Evolutionary conservation across 2,113 vertebrate species (phyloP).

Genomic region (Ellobius talpinus): DNA sequence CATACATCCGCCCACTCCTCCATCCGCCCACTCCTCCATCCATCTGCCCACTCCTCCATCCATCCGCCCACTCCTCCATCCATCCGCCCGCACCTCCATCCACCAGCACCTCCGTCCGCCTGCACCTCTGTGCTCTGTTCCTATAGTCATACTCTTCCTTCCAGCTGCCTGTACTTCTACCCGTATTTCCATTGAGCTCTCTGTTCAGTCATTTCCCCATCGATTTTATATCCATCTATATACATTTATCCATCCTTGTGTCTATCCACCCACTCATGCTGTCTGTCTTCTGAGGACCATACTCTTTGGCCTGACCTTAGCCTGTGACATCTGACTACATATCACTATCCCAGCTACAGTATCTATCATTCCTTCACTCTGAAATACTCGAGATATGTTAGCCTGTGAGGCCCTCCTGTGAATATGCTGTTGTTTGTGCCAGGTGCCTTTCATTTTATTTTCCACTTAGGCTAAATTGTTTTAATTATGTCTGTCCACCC

Average conservation of each 20-base stretch:
- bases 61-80: too few relatives aligned
- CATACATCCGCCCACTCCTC: rapidly evolving
- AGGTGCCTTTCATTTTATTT: not conserved
- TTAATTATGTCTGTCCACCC: not conserved
- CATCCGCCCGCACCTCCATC: too few relatives aligned
- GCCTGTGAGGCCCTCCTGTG: not conserved
- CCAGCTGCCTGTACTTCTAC: not conserved
- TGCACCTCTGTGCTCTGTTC: not conserved
- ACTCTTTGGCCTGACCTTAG: not conserved
- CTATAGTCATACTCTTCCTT: not conserved
- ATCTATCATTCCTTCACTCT: not conserved
- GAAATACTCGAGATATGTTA: not conserved
- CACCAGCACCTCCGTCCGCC: too few relatives aligned
- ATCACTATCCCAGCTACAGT: not conserved
- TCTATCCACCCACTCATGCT: not conserved
- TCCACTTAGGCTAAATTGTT: not conserved
- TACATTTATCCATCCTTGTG: not conserved
- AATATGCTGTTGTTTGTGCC: not conserved
- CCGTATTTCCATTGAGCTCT: not conserved
- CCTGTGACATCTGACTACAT: not conserved
- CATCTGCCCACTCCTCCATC: too few relatives aligned
- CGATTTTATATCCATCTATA: not conserved
- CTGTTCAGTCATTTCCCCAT: not conserved
- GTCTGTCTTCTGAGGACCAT: not conserved
- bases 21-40: too few relatives aligned